Base-by-base conservation (phyloP, 2,888 invertebrate species). In the Xestia sexstrigata region DNA sequence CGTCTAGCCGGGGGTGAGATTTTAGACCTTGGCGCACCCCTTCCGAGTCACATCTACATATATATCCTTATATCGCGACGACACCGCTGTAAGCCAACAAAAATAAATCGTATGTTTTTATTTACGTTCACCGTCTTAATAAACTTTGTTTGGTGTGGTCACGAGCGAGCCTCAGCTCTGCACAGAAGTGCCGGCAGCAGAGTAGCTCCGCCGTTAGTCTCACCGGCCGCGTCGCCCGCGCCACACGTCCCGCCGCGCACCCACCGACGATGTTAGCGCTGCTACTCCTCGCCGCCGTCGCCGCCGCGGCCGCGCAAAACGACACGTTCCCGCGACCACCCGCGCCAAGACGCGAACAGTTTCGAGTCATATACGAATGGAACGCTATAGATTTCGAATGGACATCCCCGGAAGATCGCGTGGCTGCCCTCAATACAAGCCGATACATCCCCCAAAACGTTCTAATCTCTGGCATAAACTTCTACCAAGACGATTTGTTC, bases 321-420 rank as follows among this genome's bases (percentile, higher is more conserved):
- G 94, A 94, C 35, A 89, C 90, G 74, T 88, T 92, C 45, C 91
- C 93, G 88, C 93, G 92, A 73, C 89, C 93, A 30, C 93, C 95
- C 58, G 82, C 91, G 15, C 93, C 94, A 11, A 93, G 94, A 76
- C 95, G 96, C 78, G 96, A 97, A 90, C 97, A 97, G 90, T 98
- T 98, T 93, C 96, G 97, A 79, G 98, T 98, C 52, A 97, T 97
- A 79, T 98, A 98, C 94, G 98, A 98, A 95, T 98, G 98, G 98
- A 97, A 97, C 91, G 97, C 97, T 83, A 95, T 98, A 82, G 98
- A 98, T 91, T 98, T 97, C 94, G 97, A 97, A 49, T 98, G 98
- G 98, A 97, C 97, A 58, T 96, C 96, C 82, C 97, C 97, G 70
- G 97, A 96, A 84, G 95, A 96, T 30, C 97, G 97, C 82, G 94